Evolutionary conservation across 1,140 invertebrate genomes (phyloP).

Genomic region (Ostrea denselamellosa): DNA sequence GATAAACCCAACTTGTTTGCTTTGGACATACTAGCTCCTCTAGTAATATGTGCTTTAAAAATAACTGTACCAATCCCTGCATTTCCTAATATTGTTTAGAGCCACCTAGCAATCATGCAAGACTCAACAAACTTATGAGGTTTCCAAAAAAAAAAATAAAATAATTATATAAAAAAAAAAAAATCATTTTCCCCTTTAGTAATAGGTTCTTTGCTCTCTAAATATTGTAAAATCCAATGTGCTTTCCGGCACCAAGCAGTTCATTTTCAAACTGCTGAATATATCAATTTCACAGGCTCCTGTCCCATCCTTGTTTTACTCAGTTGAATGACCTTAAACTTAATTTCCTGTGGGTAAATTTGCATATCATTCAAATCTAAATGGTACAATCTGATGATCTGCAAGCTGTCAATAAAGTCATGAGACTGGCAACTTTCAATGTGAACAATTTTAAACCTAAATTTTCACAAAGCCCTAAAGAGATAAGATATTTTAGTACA

Average conservation of each 20-base stretch:
- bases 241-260: slow-evolving; percentile 5
- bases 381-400: slow-evolving; percentile 19
- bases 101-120: slow-evolving; percentile 46
- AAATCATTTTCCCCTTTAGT: neutral
- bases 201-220: slow-evolving; percentile 31
- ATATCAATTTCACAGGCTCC: too few relatives aligned
- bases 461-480: slow-evolving; percentile 1
- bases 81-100: neutral
- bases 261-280: slow-evolving; percentile 4
- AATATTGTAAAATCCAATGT: slow-evolving; percentile 34
- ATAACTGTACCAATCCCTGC: slow-evolving; percentile 43
- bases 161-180: too few relatives aligned
- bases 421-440: slow-evolving; percentile 27
- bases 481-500: neutral
- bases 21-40: slow-evolving; percentile 46
- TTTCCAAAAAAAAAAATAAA: slow-evolving; percentile 25
- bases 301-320: slow-evolving; percentile 24
- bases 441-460: neutral
- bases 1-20: slow-evolving; percentile 48
- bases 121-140: slow-evolving; percentile 42
- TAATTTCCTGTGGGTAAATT: neutral
- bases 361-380: slow-evolving; percentile 27
- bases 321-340: slow-evolving; percentile 31
- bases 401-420: slow-evolving; percentile 3
- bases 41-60: too few relatives aligned